Evolutionary conservation across 2,113 vertebrate genomes (phyloP).

Genomic region (Dasyornis broadbenti): DNA sequence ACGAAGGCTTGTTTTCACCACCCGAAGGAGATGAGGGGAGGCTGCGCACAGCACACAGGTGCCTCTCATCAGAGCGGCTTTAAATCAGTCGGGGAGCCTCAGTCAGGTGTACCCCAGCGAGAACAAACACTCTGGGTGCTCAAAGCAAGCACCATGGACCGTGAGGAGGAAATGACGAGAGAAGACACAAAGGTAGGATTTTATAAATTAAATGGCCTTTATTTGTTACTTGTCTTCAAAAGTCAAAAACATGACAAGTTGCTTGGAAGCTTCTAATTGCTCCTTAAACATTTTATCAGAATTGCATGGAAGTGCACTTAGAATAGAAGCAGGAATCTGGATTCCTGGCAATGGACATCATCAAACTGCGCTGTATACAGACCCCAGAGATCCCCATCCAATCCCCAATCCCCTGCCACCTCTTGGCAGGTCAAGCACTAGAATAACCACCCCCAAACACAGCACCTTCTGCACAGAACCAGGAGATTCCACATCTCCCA

Average conservation of each 20-base stretch:
- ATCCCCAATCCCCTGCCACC: not conserved
- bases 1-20: not conserved
- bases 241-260: constrained; percentile 65
- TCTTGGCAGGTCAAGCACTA: not conserved
- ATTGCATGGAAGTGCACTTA: constrained; percentile 76
- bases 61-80: rapidly evolving
- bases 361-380: not conserved
- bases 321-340: constrained; percentile 36
- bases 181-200: not conserved
- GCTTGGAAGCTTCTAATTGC: constrained; percentile 16
- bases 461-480: not conserved
- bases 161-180: not conserved
- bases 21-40: rapidly evolving
- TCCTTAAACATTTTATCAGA: constrained; percentile 59
- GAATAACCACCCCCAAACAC: not conserved
- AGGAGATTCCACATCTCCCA: not conserved
- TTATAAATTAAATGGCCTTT: constrained; percentile 73
- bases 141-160: not conserved
- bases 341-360: not conserved
- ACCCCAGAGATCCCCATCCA: not conserved
- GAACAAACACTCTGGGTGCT: not conserved
- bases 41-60: rapidly evolving
- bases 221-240: constrained; percentile 67
- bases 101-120: rapidly evolving
- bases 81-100: not conserved